Base-by-base conservation (phyloP, 2,797 vertebrate genomes). In the Odontamblyopus rebecca region DNA sequence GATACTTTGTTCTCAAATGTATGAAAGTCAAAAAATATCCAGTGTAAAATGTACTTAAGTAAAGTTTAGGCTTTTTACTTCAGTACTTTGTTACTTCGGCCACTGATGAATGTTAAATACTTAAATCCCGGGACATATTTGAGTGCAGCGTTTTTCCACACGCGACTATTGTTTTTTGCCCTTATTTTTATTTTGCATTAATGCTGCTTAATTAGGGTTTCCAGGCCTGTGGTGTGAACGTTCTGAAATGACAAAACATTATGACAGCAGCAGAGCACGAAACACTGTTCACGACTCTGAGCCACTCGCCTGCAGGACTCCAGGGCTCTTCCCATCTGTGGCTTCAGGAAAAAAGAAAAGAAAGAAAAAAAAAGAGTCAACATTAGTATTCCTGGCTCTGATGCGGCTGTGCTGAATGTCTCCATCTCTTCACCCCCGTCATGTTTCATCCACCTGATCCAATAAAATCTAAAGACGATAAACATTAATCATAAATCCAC, bases 201-300 rank as follows among this genome's bases (percentile, higher is more conserved):
- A 77, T 79, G 67, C 66, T 41, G 66, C 70, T 76, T 87, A 84
- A 89, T 89, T 85, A 89, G 69, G 70, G 77, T 72, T 76, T 81
- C 29, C 72, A 56, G 77, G 80, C 78, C 61, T 23, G 72, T 76
- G 61, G 78, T 61, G 75, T 75, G 62, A 64, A 35, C 78, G 76
- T 41, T 54, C 76, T 74, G 74, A 78, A 87, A 74, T 86, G 86
- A 86, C 88, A 86, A 69, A 88, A 89, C 82, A 83, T 89, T 89
- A 73, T 82, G 86, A 89, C 87, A 89, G 82, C 87, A 67, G 83
- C 51, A 44, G 70, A 38, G 78, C 72, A 80, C 73, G 69, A 73
- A 68, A 53, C 81, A 59, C 71, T 69, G 70, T 79, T 86, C 70
- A 78, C 76, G 87, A 84, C 87, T 78, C 53, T 63, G 73, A 1